Evolutionary conservation across 2,113 vertebrate genomes (phyloP), one percentile per base, ranked within the genome.

Genomic region (Progne subis): DNA sequence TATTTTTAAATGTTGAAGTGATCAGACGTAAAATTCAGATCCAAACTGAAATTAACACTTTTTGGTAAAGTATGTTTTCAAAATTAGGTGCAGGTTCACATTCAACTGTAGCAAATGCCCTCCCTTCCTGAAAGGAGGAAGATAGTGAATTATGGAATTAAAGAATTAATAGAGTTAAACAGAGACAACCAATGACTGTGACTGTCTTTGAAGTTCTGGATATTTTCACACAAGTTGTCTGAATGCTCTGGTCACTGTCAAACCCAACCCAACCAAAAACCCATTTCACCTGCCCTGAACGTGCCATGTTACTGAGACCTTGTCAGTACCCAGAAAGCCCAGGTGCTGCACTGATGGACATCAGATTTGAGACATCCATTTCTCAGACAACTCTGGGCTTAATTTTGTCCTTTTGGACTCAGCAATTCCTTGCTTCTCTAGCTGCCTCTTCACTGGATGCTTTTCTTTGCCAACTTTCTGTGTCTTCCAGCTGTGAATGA

Each of bases 361-460:
- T 37, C 55, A 74, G 24, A 60, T 49, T 37, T 44, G 46, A 57
- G 75, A 82, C 23, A 46, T 34, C 25, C 7, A 19, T 50, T 90
- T 82, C 63, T 31, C 5, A 6, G 64, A 31, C 26, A 52, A 0
- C 53, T 87, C 44, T 31, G 11, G 15, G 28, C 11, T 47, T 61
- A 53, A 18, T 34, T 87, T 53, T 72, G 20, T 46, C 70, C 34
- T 50, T 80, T 88, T 65, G 39, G 61, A 34, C 21, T 68, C 21
- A 47, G 32, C 65, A 44, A 20, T 23, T 72, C n/a, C n/a, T 68
- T 20, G 19, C 41, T 85, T 67, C 53, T 64, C 44, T 16, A 47
- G 32, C 52, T 53, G 18, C 1, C 0, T 32, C 29, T 64, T 55
- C 61, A 21, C 34, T 24, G 23, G 9, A 26, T 0, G 0, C 15